phyloP scores from a whole-genome alignment of 2,113 vertebrate species.

The Pomatorhinus ruficollis region DNA sequence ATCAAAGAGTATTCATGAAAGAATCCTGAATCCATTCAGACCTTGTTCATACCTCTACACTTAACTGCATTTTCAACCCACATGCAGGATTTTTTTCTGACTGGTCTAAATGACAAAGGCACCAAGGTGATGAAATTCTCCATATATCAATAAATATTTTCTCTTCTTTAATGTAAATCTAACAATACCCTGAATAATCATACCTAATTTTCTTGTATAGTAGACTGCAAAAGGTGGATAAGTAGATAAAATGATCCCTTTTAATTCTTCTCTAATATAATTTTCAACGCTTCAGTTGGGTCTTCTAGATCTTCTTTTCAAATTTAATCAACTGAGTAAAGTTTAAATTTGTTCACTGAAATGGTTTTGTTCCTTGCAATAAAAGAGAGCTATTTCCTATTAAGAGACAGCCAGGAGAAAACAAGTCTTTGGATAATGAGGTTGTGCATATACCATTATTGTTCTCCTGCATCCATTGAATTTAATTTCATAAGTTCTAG shows the following conservation, averaged over 20 bases:
- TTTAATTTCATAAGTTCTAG: background rate
- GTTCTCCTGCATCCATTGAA: background rate
- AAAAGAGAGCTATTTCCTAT: background rate
- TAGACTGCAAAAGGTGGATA: background rate
- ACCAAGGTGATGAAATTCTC: background rate
- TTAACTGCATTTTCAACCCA: background rate
- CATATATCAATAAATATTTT: background rate
- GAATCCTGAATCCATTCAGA: background rate
- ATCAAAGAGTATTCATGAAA: background rate
- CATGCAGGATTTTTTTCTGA: background rate
- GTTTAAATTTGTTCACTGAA: background rate
- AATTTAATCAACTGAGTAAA: background rate
- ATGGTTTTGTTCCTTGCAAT: background rate
- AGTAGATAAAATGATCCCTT: background rate
- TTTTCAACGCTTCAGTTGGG: background rate
- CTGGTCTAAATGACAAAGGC: background rate
- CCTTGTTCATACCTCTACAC: background rate
- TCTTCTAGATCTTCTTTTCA: background rate
- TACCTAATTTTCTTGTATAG: background rate
- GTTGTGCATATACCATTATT: background rate
- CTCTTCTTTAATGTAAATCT: conserved; percentile 14
- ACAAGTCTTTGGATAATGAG: background rate
- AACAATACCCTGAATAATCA: background rate
- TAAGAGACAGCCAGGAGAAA: background rate
- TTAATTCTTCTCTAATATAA: background rate